Percentiles rank a stretch among this genome's conserved stretches.
These are phyloP conservation scores for Diorhabda carinulata DNA, from an alignment of 1,140 invertebrate species.

Conservation along the genomic window DNA sequence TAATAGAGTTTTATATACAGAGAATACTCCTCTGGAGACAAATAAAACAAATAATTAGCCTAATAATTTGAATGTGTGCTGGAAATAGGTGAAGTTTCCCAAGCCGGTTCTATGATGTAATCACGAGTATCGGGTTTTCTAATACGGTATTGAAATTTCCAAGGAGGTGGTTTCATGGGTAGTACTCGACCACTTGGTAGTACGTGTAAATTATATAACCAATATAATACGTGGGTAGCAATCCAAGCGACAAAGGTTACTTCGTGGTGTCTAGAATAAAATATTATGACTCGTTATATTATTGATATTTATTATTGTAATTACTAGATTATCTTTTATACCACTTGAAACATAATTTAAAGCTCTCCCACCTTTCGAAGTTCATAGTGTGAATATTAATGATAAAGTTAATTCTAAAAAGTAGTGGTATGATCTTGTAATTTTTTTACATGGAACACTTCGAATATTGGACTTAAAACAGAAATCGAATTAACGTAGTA, in stretches of 20 bases:
- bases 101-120: conserved; percentile 44
- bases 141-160: conserved; percentile 30
- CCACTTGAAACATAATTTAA: neutral
- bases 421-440: neutral
- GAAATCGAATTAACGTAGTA: too few relatives aligned
- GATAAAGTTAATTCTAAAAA: neutral
- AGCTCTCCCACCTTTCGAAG: neutral
- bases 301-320: neutral
- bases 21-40: too few relatives aligned
- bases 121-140: conserved; percentile 37
- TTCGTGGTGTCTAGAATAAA: conserved; percentile 24
- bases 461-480: too few relatives aligned
- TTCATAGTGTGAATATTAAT: neutral
- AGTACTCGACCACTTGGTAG: conserved; percentile 37
- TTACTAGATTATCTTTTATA: neutral
- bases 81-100: conserved; percentile 28
- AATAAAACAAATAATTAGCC: too few relatives aligned
- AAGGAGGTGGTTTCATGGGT: conserved; percentile 34
- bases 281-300: neutral
- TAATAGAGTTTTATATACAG: too few relatives aligned
- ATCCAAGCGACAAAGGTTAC: conserved; percentile 33
- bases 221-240: conserved; percentile 38
- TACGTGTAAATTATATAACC: conserved; percentile 34
- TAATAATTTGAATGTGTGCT: too few relatives aligned
- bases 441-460: too few relatives aligned